Evolutionary conservation across 2,797 vertebrate species (phyloP).

Genomic region (Cirrhinus mrigala): DNA sequence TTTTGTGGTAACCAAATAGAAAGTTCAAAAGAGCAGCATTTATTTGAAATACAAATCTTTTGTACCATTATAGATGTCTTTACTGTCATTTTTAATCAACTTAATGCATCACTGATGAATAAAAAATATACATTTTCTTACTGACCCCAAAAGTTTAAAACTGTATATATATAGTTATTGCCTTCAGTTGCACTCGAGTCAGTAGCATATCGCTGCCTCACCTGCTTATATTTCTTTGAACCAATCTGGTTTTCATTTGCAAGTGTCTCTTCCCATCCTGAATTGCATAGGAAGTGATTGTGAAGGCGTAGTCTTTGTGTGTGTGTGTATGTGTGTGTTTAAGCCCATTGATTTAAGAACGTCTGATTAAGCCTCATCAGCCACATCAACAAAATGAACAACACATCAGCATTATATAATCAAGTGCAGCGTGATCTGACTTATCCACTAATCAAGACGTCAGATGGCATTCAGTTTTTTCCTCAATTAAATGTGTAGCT

Average conservation of each 20-base stretch:
- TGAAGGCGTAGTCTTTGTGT: conserved; percentile 16
- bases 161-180: neutral
- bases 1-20: no score
- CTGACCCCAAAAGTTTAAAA: no score
- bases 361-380: conserved; percentile 77
- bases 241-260: conserved; percentile 43
- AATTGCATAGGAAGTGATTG: conserved; percentile 50
- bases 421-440: conserved; percentile 72
- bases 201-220: neutral
- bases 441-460: conserved; percentile 74
- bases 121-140: neutral
- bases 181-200: neutral
- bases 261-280: conserved; percentile 32
- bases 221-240: conserved; percentile 27
- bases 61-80: neutral
- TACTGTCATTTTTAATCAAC: neutral
- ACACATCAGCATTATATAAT: conserved; percentile 77
- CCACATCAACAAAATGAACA: conserved; percentile 71
- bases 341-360: conserved; percentile 72
- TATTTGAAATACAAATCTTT: no score
- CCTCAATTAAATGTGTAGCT: conserved; percentile 62
- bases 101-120: neutral
- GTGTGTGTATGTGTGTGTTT: conserved; percentile 25
- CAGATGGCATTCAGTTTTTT: conserved; percentile 66
- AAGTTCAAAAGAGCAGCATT: no score